phyloP scores from a whole-genome alignment of 64 coral and sea anemone species.

The Montipora sp. region DNA sequence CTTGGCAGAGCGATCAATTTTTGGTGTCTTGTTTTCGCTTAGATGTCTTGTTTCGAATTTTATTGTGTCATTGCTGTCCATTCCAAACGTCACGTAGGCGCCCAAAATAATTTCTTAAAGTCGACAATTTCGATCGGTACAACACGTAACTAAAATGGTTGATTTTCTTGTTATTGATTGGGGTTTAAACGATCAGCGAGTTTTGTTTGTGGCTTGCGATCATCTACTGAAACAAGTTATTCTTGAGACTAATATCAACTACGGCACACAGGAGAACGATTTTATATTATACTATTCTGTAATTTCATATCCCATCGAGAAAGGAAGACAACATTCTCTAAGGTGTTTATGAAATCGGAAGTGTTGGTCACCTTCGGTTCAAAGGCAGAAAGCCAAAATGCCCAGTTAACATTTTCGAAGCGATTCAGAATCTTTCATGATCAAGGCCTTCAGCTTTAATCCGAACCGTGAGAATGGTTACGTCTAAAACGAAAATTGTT shows the following conservation, averaged over 20 bases:
- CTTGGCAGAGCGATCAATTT: not conserved
- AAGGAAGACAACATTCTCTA: slow-evolving; percentile 20
- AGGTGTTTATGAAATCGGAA: slow-evolving; percentile 19
- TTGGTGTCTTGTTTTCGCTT: not conserved
- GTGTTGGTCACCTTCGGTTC: not conserved
- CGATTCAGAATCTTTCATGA: not conserved
- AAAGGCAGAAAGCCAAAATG: not conserved
- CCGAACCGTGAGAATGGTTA: not conserved
- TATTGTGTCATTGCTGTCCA: not conserved
- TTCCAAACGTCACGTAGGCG: slow-evolving; percentile 31
- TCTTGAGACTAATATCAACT: slow-evolving; percentile 41
- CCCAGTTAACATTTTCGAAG: not conserved
- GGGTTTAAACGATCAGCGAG: slow-evolving; percentile 20
- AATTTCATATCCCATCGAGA: slow-evolving; percentile 35
- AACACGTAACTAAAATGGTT: slow-evolving; percentile 1
- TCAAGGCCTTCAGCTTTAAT: not conserved
- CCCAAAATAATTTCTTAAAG: slow-evolving; percentile 30
- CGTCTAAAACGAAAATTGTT: slow-evolving; percentile 19
- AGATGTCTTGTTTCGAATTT: slow-evolving; percentile 21
- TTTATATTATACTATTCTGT: not conserved
- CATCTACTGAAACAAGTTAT: slow-evolving; percentile 25
- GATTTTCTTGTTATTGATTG: slow-evolving; percentile 21
- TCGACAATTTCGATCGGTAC: slow-evolving; percentile 14
- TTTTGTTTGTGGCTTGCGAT: slow-evolving; percentile 52
- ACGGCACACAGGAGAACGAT: not conserved